phyloP scores from a whole-genome alignment of 2,113 vertebrate species.

The Pelodiscus sinensis region DNA sequence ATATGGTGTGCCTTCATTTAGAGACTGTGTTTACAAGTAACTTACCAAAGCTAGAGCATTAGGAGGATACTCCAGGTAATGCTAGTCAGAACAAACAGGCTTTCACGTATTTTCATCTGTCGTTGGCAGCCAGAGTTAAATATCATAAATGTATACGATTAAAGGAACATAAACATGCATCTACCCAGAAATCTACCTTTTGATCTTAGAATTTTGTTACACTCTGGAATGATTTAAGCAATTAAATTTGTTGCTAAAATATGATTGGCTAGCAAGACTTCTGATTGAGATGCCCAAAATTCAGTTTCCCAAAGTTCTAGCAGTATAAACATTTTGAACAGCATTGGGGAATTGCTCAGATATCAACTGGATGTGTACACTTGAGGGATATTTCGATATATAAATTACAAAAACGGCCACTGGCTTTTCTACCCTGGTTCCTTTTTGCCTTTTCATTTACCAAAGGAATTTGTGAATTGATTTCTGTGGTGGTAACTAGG shows the following conservation, averaged over 20 bases:
- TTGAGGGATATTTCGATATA: background rate
- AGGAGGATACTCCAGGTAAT: background rate
- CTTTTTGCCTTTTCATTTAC: background rate
- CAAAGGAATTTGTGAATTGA: background rate
- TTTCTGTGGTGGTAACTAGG: background rate
- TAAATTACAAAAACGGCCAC: background rate
- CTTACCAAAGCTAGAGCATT: background rate
- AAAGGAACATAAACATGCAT: constrained; percentile 56
- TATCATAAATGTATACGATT: constrained; percentile 35
- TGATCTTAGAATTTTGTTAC: constrained; percentile 48
- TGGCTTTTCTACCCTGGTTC: background rate
- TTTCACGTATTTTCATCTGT: constrained; percentile 7
- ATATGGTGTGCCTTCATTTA: background rate
- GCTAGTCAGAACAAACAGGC: background rate
- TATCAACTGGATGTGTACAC: background rate
- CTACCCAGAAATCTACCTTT: constrained; percentile 12
- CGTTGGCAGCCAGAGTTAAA: constrained; percentile 35
- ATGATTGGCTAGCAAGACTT: background rate
- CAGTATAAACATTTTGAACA: background rate
- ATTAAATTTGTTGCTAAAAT: constrained; percentile 21
- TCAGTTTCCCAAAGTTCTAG: background rate
- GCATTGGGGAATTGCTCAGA: background rate
- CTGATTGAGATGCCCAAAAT: background rate
- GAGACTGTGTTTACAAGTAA: background rate
- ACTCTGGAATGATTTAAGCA: constrained; percentile 35